Percentiles rank a stretch among this genome's conserved stretches.
phyloP scores from a whole-genome alignment of 2,113 vertebrate genomes.

The Rattus rattus region DNA sequence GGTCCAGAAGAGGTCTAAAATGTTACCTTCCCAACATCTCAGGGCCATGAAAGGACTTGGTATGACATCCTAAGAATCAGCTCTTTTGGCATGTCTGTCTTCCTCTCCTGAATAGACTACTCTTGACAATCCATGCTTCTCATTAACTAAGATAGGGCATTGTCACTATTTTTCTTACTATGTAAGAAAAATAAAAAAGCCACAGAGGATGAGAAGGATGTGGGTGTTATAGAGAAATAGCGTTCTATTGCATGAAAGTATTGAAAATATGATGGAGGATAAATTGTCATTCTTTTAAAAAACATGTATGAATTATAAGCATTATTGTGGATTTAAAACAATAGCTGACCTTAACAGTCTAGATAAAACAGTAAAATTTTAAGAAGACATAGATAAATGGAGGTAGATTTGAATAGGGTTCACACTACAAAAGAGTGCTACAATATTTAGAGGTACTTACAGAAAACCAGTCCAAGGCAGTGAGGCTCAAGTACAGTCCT shows the following conservation, averaged over 20 bases:
- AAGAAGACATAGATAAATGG: not conserved
- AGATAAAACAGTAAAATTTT: not conserved
- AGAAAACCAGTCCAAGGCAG: conserved; percentile 5
- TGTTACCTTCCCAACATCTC: not conserved
- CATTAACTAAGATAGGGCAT: not conserved
- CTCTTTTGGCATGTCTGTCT: conserved; percentile 49
- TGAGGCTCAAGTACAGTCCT: conserved; percentile 38
- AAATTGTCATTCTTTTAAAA: conserved; percentile 44
- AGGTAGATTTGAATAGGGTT: conserved; percentile 34
- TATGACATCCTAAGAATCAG: not conserved
- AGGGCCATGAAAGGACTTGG: conserved; percentile 14
- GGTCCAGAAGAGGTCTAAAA: conserved; percentile 48
- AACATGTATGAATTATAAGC: not conserved
- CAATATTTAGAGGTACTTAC: not conserved
- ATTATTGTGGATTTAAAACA: not conserved
- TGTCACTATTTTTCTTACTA: conserved; percentile 18
- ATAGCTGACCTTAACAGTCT: not conserved
- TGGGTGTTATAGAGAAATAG: not conserved
- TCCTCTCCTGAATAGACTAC: conserved; percentile 19
- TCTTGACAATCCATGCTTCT: conserved; percentile 1
- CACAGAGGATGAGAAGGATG: not conserved
- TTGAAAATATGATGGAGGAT: not conserved
- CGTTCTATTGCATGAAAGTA: not conserved
- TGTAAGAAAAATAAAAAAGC: conserved; percentile 44
- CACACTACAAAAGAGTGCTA: not conserved